These are phyloP conservation scores for Eurystomus glaucurus DNA, from an alignment of 2,797 vertebrate species.

Conservation along the genomic window DNA sequence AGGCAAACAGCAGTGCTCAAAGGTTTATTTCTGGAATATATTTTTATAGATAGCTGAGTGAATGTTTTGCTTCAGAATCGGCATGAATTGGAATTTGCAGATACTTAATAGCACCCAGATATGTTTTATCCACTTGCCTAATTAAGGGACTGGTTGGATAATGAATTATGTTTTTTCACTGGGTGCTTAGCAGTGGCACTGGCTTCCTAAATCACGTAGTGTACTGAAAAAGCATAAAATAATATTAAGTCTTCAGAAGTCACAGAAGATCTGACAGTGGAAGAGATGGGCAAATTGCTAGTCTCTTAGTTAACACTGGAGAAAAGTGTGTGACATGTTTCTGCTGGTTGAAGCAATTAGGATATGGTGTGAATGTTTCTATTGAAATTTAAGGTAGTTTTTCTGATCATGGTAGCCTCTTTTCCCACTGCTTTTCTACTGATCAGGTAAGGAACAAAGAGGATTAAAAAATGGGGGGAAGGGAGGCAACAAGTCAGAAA, in stretches of 20 bases:
- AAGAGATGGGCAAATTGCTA: neutral
- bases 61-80: neutral
- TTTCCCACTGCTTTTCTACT: neutral
- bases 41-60: neutral
- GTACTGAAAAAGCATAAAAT: neutral
- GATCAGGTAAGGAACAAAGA: neutral
- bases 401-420: neutral
- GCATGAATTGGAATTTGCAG: neutral
- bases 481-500: neutral
- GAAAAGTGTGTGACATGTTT: neutral
- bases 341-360: neutral
- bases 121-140: neutral
- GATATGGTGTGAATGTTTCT: neutral
- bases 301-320: neutral
- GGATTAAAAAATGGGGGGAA: neutral
- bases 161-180: neutral
- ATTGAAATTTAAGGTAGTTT: neutral
- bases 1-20: neutral
- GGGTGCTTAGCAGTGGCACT: neutral
- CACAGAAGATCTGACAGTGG: neutral
- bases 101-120: neutral
- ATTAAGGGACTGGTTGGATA: neutral
- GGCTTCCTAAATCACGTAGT: neutral
- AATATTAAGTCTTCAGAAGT: neutral
- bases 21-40: neutral